A percentile compares a stretch with the other conserved stretches of the same genome.
These are phyloP conservation scores for Bos taurus DNA, from an alignment of 2,113 vertebrate genomes.

Conservation along the genomic window DNA sequence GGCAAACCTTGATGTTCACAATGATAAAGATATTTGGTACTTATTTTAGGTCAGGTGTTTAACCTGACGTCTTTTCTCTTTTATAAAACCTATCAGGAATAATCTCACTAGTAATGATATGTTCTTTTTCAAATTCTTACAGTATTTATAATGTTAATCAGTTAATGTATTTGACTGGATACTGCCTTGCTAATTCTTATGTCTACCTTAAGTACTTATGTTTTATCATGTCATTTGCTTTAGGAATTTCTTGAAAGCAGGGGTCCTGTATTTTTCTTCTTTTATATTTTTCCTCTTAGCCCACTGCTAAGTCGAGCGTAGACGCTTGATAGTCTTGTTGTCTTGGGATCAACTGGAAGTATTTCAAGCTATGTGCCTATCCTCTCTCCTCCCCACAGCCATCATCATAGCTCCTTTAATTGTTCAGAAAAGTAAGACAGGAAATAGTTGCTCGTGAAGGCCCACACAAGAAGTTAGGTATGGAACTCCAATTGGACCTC, in stretches of 20 bases:
- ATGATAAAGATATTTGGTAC: background rate
- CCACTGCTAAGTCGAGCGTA: background rate
- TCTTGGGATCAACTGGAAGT: background rate
- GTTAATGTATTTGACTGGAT: background rate
- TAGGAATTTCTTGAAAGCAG: background rate
- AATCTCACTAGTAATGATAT: background rate
- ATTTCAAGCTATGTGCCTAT: background rate
- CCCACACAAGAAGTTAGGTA: conserved; percentile 53
- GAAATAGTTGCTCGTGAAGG: conserved; percentile 20
- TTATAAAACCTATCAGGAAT: background rate
- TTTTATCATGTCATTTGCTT: background rate
- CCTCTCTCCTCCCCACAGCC: background rate
- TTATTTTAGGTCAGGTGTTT: background rate
- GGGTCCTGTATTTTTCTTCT: background rate
- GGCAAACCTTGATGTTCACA: background rate
- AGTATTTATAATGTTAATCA: background rate
- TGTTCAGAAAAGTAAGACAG: background rate
- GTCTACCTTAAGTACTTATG: background rate
- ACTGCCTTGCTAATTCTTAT: background rate
- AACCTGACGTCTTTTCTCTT: background rate
- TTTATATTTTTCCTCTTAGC: background rate
- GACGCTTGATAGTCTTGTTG: background rate
- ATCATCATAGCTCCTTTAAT: background rate
- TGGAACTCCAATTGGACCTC: background rate
- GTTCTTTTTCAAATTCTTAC: background rate